Conservation (phyloP, 2,797 vertebrate genomes). For the Rhinoraja longicauda region DNA sequence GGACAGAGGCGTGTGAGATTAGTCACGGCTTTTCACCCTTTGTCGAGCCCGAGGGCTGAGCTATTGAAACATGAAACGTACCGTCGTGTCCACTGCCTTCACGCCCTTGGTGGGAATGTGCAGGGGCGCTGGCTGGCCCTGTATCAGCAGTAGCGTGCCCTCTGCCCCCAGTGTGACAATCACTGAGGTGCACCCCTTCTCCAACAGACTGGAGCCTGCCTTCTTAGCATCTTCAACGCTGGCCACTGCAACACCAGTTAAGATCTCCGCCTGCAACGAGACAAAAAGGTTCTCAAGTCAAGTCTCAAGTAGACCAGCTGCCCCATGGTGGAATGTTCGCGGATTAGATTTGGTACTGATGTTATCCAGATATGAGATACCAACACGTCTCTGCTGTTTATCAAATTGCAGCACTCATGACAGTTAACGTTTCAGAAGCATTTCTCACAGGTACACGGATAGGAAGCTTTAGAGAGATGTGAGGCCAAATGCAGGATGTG, state of each 20-base stretch:
- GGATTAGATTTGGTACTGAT: background rate
- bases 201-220: slow-evolving; percentile 64
- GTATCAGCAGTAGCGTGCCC: slow-evolving; percentile 77
- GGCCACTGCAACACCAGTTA: slow-evolving; percentile 66
- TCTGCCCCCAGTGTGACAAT: slow-evolving; percentile 82
- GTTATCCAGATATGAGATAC: background rate
- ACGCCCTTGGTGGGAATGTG: slow-evolving; percentile 68
- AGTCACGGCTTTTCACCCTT: slow-evolving; percentile 48
- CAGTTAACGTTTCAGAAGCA: too few relatives aligned
- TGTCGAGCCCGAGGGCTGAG: slow-evolving; percentile 52
- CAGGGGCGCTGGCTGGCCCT: slow-evolving; percentile 58
- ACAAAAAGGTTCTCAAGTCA: too few relatives aligned
- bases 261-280: slow-evolving; percentile 75
- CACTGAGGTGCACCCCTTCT: slow-evolving; percentile 70
- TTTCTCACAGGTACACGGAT: too few relatives aligned
- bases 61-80: slow-evolving; percentile 72
- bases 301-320: too few relatives aligned
- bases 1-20: slow-evolving; percentile 60
- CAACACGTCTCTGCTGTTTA: background rate
- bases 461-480: too few relatives aligned
- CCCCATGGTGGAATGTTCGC: background rate
- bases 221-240: slow-evolving; percentile 63
- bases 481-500: too few relatives aligned
- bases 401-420: background rate
- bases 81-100: slow-evolving; percentile 82